These are phyloP conservation scores for Lasioglossum baleicum DNA, from an alignment of 1,140 invertebrate species.

Conservation along the genomic window DNA sequence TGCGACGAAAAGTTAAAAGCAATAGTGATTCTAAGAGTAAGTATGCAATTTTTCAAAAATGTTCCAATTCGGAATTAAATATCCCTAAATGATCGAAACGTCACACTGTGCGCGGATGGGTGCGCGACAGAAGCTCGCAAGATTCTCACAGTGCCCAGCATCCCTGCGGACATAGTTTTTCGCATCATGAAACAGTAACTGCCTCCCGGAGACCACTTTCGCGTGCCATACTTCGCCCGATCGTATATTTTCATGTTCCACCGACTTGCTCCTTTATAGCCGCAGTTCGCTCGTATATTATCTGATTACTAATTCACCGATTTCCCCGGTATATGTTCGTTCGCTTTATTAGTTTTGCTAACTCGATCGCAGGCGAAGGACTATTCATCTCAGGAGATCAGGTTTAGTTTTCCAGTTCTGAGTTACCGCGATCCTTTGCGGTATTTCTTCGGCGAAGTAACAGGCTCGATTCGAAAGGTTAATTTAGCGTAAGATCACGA, in stretches of 20 bases:
- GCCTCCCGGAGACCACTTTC: neutral
- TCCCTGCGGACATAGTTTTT: neutral
- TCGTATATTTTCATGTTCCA: conserved; percentile 6
- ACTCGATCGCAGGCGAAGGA: neutral
- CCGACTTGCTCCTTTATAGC: neutral
- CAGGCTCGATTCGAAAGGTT: neutral
- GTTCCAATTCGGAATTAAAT: too few species aligned
- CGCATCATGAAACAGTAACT: conserved; percentile 1
- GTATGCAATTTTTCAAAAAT: too few species aligned
- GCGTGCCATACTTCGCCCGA: neutral
- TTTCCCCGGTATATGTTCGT: neutral
- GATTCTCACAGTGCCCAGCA: neutral
- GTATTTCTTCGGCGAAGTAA: too few species aligned
- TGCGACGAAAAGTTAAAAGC: too few species aligned
- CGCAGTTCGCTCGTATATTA: neutral
- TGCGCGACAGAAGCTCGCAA: neutral
- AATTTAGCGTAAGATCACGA: neutral
- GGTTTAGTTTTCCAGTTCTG: too few species aligned
- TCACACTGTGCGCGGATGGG: too few species aligned
- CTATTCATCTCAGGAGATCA: too few species aligned
- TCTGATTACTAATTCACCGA: neutral
- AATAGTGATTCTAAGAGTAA: too few species aligned
- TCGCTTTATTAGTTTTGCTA: neutral
- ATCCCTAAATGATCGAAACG: too few species aligned
- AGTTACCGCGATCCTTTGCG: too few species aligned